Percentiles rank a stretch among this genome's conserved stretches.
Conservation (phyloP, 2,113 vertebrate genomes). For the Hippocampus barbouri region DNA sequence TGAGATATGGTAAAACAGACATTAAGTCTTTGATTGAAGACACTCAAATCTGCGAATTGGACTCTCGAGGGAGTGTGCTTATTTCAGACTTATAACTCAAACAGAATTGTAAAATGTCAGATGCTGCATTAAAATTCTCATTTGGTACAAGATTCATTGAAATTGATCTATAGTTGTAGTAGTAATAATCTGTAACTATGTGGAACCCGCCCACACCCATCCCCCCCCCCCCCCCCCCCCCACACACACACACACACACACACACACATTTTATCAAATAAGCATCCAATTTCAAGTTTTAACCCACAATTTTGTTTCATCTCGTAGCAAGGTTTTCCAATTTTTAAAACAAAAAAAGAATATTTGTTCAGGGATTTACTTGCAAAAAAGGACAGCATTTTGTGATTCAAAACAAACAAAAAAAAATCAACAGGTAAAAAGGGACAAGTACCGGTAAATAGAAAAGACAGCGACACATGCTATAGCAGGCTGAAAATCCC, state of each 20-base stretch:
- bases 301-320: not conserved
- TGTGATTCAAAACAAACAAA: not conserved
- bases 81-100: slow-evolving; percentile 48
- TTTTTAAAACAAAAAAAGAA: not conserved
- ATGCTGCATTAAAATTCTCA: slow-evolving; percentile 26
- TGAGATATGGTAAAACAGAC: slow-evolving; percentile 23
- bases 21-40: slow-evolving; percentile 47
- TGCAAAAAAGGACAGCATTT: not conserved
- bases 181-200: not conserved
- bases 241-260: too few relatives aligned
- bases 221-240: too few relatives aligned
- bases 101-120: slow-evolving; percentile 36
- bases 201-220: not conserved
- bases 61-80: slow-evolving; percentile 38
- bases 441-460: slow-evolving; percentile 14
- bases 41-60: slow-evolving; percentile 57
- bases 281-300: not conserved
- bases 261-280: not conserved
- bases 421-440: slow-evolving; percentile 25
- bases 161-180: not conserved
- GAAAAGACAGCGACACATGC: slow-evolving; percentile 53
- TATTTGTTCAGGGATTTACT: not conserved
- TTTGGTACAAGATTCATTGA: not conserved
- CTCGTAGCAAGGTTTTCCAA: not conserved
- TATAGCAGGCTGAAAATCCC: slow-evolving; percentile 60